Evolutionary conservation across 1,140 invertebrate genomes (phyloP).

Genomic region (Penaeus indicus): DNA sequence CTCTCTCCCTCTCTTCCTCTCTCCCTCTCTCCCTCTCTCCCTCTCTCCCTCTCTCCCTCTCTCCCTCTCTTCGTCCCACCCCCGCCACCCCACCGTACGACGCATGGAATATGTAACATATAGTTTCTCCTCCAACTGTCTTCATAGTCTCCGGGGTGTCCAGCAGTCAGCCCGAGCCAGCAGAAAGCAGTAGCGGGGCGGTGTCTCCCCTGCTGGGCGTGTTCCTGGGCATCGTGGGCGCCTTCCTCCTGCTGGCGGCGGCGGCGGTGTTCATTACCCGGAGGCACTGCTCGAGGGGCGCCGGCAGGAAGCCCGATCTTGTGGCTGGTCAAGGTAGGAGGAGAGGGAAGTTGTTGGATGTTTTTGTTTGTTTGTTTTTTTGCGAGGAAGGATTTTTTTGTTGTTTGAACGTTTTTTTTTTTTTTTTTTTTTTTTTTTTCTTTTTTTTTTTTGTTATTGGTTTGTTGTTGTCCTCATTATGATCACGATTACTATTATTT

Average conservation of each 20-base stretch:
- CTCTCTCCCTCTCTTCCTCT: background rate
- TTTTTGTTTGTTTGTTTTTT: background rate
- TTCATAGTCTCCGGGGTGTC: conserved; percentile 55
- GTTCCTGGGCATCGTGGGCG: conserved; percentile 53
- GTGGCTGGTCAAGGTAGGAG: conserved; percentile 56
- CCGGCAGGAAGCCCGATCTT: conserved; percentile 48
- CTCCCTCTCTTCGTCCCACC: background rate
- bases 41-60: background rate
- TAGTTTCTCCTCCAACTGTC: conserved; percentile 15
- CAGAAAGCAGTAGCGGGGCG: conserved; percentile 22
- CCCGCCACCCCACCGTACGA: background rate
- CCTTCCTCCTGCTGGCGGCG: conserved; percentile 36
- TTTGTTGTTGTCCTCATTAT: no score
- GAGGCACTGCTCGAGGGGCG: conserved; percentile 39
- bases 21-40: background rate
- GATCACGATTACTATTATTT: no score
- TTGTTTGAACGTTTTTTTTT: no score
- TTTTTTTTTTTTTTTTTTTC: no score
- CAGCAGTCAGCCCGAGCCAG: conserved; percentile 41
- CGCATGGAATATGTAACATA: conserved; percentile 37
- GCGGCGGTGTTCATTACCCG: conserved; percentile 55
- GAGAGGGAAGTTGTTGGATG: no score
- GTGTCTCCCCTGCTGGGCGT: conserved; percentile 57
- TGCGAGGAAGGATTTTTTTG: no score
- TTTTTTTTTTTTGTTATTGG: no score